Evolutionary conservation across 2,113 vertebrate genomes (phyloP).

Genomic region (Embiotoca jacksoni): DNA sequence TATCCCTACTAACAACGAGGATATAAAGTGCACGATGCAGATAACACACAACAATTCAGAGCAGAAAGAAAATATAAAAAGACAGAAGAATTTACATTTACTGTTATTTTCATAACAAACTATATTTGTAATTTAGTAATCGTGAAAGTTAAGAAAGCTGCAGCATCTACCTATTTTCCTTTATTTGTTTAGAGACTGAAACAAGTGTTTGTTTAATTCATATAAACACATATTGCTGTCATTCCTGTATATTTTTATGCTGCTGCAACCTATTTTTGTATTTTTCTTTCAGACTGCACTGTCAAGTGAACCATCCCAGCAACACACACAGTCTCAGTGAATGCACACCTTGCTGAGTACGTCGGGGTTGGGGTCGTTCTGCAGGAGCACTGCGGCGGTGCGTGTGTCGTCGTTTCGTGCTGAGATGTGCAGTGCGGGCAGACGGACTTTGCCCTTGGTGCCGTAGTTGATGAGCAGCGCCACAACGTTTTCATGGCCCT

Average conservation of each 20-base stretch:
- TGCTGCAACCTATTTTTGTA: neutral
- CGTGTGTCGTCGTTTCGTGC: conserved; percentile 97
- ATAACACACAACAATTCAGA: neutral
- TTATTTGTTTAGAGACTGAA: neutral
- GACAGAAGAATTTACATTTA: neutral
- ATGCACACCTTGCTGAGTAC: conserved; percentile 94
- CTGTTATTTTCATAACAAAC: neutral
- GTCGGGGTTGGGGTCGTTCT: conserved; percentile 96
- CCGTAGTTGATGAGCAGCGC: conserved; percentile 97
- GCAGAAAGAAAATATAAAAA: neutral
- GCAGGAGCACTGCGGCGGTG: conserved; percentile 94
- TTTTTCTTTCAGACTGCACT: too few species aligned
- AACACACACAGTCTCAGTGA: neutral
- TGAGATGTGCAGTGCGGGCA: conserved; percentile 96
- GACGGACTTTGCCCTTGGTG: conserved; percentile 95
- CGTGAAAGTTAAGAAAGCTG: neutral
- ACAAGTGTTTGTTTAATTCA: neutral
- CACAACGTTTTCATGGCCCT: conserved; percentile 97
- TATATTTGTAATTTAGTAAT: neutral
- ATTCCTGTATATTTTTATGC: neutral
- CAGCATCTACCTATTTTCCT: neutral
- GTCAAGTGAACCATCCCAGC: neutral
- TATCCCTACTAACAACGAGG: conserved; percentile 3
- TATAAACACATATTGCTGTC: neutral
- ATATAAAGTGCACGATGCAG: neutral